Percentiles rank a stretch among this genome's conserved stretches.
Conservation (phyloP, 2,113 vertebrate genomes). For the Poeciliopsis occidentalis region DNA sequence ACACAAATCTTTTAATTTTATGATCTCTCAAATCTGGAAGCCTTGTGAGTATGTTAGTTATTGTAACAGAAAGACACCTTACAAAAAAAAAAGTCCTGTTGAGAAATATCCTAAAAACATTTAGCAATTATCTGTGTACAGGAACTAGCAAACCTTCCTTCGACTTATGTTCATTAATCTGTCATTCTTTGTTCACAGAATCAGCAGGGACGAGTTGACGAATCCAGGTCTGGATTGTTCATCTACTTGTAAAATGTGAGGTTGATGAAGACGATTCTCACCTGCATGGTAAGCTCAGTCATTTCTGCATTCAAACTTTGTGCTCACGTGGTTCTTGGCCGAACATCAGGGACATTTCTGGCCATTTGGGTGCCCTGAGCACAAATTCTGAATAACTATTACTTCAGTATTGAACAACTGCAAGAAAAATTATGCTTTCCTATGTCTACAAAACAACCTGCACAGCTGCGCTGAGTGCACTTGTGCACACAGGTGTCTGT, state of each 20-base stretch:
- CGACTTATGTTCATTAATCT: conserved; percentile 9
- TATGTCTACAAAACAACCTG: too few species aligned
- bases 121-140: background rate
- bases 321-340: background rate
- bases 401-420: too few species aligned
- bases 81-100: background rate
- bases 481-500: too few species aligned
- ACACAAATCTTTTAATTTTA: conserved; percentile 3
- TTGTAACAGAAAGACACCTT: background rate
- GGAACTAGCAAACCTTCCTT: background rate
- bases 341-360: too few species aligned
- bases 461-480: too few species aligned
- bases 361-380: too few species aligned
- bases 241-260: conserved; percentile 13
- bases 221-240: conserved; percentile 19
- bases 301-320: conserved; percentile 40
- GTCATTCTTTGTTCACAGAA: conserved; percentile 9
- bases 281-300: conserved; percentile 46
- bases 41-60: background rate
- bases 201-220: conserved; percentile 6
- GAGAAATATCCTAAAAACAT: background rate
- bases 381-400: too few species aligned
- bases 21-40: background rate
- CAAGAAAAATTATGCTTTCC: too few species aligned
- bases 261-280: conserved; percentile 45